A percentile compares a stretch with the other conserved stretches of the same genome.
These are phyloP conservation scores for Hyles vespertilio DNA, from an alignment of 1,140 invertebrate genomes.

Conservation along the genomic window DNA sequence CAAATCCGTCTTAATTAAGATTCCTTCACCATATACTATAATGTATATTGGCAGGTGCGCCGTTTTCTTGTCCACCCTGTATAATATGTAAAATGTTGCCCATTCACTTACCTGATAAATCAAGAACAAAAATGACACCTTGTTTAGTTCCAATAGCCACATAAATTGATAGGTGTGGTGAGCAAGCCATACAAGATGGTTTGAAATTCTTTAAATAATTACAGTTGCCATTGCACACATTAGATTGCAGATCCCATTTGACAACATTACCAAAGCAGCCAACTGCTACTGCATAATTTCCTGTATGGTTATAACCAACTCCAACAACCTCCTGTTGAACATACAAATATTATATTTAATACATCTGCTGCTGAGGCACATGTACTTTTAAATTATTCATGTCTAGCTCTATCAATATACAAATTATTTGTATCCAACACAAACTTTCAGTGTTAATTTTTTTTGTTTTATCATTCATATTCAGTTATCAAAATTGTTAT, in stretches of 20 bases:
- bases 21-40: too few species aligned
- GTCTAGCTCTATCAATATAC: too few species aligned
- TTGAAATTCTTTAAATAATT: slow-evolving; percentile 71
- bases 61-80: too few species aligned
- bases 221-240: slow-evolving; percentile 65
- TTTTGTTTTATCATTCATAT: not conserved
- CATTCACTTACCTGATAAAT: slow-evolving; percentile 75
- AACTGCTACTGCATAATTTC: slow-evolving; percentile 75
- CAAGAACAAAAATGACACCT: slow-evolving; percentile 79
- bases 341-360: not conserved
- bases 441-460: too few species aligned
- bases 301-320: slow-evolving; percentile 67
- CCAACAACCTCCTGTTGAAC: slow-evolving; percentile 67
- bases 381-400: too few species aligned
- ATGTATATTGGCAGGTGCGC: too few species aligned
- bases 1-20: too few species aligned
- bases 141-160: slow-evolving; percentile 81
- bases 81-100: too few species aligned
- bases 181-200: slow-evolving; percentile 77
- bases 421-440: too few species aligned
- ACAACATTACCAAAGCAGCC: slow-evolving; percentile 78
- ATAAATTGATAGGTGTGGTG: slow-evolving; percentile 78
- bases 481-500: slow-evolving; percentile 5
- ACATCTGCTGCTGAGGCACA: too few species aligned
- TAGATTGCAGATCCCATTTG: slow-evolving; percentile 79